These are phyloP conservation scores for Acanthisitta chloris DNA, from an alignment of 2,113 vertebrate species.

Conservation along the genomic window DNA sequence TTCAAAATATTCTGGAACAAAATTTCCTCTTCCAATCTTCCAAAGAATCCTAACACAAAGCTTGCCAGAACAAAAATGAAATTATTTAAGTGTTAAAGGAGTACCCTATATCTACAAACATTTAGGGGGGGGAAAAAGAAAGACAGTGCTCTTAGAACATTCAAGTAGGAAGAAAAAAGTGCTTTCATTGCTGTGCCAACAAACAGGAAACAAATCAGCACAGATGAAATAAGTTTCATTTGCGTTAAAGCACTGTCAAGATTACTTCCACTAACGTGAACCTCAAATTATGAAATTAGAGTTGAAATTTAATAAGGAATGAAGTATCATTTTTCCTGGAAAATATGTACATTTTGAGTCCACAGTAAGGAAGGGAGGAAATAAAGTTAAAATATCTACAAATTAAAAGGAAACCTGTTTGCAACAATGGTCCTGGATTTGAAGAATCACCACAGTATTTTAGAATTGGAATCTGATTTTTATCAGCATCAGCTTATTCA, in stretches of 20 bases:
- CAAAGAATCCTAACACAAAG: background rate
- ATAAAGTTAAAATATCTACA: background rate
- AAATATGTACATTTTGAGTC: background rate
- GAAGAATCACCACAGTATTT: background rate
- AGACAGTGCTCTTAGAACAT: background rate
- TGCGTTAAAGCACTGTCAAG: background rate
- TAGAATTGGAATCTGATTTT: background rate
- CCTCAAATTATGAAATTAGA: background rate
- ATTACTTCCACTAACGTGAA: background rate
- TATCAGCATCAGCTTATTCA: background rate
- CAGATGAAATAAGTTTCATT: background rate
- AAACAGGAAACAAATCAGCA: background rate
- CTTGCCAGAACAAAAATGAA: background rate
- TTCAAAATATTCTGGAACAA: background rate
- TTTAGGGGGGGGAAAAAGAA: accelerated
- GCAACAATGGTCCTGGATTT: background rate
- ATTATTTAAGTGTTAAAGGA: background rate
- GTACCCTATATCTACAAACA: background rate
- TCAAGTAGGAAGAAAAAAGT: background rate
- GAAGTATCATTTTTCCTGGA: background rate
- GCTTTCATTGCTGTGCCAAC: background rate
- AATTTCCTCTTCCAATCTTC: background rate
- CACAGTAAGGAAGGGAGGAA: background rate
- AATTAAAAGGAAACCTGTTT: background rate
- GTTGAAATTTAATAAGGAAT: background rate